Base-by-base conservation (phyloP, 2,113 vertebrate genomes). In the Pseudonaja textilis region DNA sequence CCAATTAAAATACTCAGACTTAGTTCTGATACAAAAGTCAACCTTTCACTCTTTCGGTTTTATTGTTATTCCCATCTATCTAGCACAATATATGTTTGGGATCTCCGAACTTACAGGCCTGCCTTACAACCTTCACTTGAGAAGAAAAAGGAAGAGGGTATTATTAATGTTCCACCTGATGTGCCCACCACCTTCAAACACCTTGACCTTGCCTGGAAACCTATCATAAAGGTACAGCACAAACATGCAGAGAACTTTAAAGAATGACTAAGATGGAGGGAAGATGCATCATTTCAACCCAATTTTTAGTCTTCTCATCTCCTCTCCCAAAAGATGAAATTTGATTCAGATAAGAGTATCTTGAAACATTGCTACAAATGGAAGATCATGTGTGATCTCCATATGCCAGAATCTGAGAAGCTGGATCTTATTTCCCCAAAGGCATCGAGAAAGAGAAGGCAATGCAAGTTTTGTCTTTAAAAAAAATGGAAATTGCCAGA, bases 71-170 rank as follows among this genome's bases (percentile, higher is more conserved):
- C 95, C 87, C 87, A 95, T 92, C 93, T 52, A 64, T 96, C 56
- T 94, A 98, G 99, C 91, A 96, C 97, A 85, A 5, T 99, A 93
- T 97, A 98, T 94, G 98, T 99, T 97, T 99, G 99, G 99, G 98
- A 98, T 94, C 96, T 99, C 93, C 98, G 99, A 93, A 39, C 92
- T 34, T 96, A 95, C 0, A 98, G 95, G 93, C 3, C 39, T 39
- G 3, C 25, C 14, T 42, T 86, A 18, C 95, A 96, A 22, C 9
- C 91, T 55, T 92, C 93, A 3, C 6, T 34, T 1, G 97, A 97
- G 20, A 97, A 95, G 94, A 97, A 96, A 93, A 97, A 92, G 86
- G 97, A 98, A 85, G 94, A 98, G 57, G 97, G 87, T 57, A 81
- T 29, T 10, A 95, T 97, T 87, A 45, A 95, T 85, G 96, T 95